Conservation (phyloP, 2,797 vertebrate species). For the Macropodus opercularis region DNA sequence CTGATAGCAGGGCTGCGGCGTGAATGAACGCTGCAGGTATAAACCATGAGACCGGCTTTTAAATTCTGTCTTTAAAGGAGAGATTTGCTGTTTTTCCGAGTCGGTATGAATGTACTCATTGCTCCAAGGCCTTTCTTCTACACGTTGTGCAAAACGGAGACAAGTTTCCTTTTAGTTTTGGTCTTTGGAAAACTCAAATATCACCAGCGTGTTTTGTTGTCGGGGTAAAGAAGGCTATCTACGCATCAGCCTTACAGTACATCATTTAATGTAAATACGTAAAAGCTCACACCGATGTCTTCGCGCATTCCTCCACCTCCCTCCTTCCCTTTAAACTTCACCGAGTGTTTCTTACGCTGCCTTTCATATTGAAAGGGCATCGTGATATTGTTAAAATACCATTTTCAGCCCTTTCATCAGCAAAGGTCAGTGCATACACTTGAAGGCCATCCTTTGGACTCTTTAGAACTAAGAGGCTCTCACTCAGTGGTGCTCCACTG, state of each 20-base stretch:
- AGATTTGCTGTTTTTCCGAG: neutral
- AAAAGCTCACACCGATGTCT: slow-evolving; percentile 27
- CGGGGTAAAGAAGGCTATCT: neutral
- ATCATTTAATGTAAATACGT: slow-evolving; percentile 38
- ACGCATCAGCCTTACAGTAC: neutral
- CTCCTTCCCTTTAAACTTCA: slow-evolving; percentile 51
- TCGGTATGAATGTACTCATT: neutral
- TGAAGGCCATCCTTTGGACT: slow-evolving; percentile 77
- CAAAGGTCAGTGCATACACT: slow-evolving; percentile 84
- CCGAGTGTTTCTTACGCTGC: slow-evolving; percentile 66
- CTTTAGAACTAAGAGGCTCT: slow-evolving; percentile 72
- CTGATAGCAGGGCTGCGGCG: slow-evolving; percentile 7
- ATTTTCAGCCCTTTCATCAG: slow-evolving; percentile 82
- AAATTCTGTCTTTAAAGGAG: neutral
- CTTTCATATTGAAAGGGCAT: slow-evolving; percentile 84
- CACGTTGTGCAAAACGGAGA: too few species aligned
- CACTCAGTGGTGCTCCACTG: slow-evolving; percentile 62
- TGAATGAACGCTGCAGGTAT: neutral
- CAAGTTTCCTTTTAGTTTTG: neutral
- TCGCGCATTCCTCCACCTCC: slow-evolving; percentile 37
- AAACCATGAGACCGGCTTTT: neutral
- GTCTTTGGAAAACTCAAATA: neutral
- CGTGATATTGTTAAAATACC: slow-evolving; percentile 84
- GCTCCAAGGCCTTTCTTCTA: too few species aligned
- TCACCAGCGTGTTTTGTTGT: neutral